These are phyloP conservation scores for Trachelus iudaicus DNA, from an alignment of 2,888 invertebrate genomes.

Conservation along the genomic window DNA sequence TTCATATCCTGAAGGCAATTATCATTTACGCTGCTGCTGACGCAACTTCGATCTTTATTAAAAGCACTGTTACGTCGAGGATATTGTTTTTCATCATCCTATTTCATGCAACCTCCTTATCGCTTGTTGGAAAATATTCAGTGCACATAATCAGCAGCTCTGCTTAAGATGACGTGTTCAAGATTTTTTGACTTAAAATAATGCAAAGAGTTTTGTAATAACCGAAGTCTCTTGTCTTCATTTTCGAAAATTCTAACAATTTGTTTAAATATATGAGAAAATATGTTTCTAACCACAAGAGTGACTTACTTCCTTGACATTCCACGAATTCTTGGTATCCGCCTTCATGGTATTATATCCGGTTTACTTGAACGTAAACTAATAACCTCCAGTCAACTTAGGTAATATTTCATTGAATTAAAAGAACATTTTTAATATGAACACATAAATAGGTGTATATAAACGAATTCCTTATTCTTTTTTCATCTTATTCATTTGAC, in stretches of 20 bases:
- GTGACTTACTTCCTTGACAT: neutral
- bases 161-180: neutral
- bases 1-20: neutral
- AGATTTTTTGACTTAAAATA: neutral
- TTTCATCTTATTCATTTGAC: no score
- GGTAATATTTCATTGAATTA: neutral
- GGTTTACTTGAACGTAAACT: neutral
- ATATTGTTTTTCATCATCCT: neutral
- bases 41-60: neutral
- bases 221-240: neutral
- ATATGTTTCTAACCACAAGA: neutral
- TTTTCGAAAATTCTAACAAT: neutral
- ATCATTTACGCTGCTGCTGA: neutral
- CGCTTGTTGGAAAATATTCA: neutral
- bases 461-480: no score
- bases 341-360: neutral
- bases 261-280: neutral
- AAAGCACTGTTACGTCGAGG: neutral
- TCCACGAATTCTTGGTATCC: neutral
- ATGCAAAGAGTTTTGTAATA: neutral
- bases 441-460: neutral
- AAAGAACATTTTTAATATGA: neutral
- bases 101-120: neutral
- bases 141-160: neutral
- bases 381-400: neutral